Evolutionary conservation across 2,113 vertebrate species (phyloP).

Genomic region (Mixornis gularis): DNA sequence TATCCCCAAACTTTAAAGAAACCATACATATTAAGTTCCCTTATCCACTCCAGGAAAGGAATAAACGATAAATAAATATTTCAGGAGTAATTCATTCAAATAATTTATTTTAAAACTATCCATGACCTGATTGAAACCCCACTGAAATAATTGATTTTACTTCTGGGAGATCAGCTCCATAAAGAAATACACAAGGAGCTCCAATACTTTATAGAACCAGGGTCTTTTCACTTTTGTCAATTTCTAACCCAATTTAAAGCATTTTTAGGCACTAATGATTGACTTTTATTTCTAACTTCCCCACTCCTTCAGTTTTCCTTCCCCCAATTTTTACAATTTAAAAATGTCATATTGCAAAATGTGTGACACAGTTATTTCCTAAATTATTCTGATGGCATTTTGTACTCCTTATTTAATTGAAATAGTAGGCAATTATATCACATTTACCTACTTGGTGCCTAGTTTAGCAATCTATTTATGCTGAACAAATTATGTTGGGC

Average conservation of each 20-base stretch:
- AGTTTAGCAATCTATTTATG: neutral
- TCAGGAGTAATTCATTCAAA: neutral
- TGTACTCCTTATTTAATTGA: neutral
- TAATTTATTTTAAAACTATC: conserved; percentile 18
- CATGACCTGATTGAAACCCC: neutral
- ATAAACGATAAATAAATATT: conserved; percentile 30
- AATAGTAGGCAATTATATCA: neutral
- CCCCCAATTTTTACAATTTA: neutral
- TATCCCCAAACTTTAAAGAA: conserved; percentile 19
- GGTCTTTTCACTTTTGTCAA: neutral
- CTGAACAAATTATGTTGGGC: neutral
- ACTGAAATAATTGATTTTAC: neutral
- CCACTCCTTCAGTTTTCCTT: neutral
- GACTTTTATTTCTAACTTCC: neutral
- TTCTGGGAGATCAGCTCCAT: neutral
- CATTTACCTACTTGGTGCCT: neutral
- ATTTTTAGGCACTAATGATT: neutral
- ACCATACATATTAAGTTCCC: neutral
- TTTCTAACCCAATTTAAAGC: neutral
- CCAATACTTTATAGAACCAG: neutral
- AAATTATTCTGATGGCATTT: neutral
- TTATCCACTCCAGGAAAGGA: neutral
- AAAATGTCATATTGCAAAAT: neutral
- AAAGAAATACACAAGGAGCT: neutral
- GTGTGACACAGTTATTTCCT: neutral